phyloP scores from a whole-genome alignment of 2,113 vertebrate species.

The Oryzias javanicus region DNA sequence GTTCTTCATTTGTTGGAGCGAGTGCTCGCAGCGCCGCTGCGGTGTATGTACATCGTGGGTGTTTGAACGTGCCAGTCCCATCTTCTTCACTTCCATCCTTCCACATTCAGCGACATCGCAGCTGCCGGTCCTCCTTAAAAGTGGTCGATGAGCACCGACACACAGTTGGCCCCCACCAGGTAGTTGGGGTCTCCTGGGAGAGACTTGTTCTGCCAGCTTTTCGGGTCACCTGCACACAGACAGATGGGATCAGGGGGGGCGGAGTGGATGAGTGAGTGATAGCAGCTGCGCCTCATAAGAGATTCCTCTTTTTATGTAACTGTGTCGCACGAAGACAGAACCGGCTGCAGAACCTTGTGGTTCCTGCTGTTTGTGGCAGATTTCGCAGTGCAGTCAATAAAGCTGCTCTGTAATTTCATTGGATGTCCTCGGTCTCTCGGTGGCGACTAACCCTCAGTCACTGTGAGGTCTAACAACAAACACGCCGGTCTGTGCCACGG shows the following conservation, averaged over 20 bases:
- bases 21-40: slow-evolving; percentile 32
- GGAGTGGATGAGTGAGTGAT: slow-evolving; percentile 17
- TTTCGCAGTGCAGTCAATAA: slow-evolving; percentile 15
- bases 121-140: slow-evolving; percentile 83
- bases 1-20: slow-evolving; percentile 73
- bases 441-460: slow-evolving; percentile 46
- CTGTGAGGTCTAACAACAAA: slow-evolving; percentile 40
- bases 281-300: slow-evolving; percentile 10
- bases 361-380: slow-evolving; percentile 10
- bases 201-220: slow-evolving; percentile 99
- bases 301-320: not conserved
- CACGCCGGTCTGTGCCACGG: slow-evolving; percentile 37
- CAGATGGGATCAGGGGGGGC: slow-evolving; percentile 2
- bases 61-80: slow-evolving; percentile 18
- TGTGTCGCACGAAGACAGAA: slow-evolving; percentile 1
- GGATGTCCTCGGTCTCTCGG: slow-evolving; percentile 29
- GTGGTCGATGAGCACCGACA: slow-evolving; percentile 98
- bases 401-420: slow-evolving; percentile 35
- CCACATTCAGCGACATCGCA: slow-evolving; percentile 80
- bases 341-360: not conserved
- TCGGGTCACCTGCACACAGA: slow-evolving; percentile 89
- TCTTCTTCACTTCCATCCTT: slow-evolving; percentile 55
- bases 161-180: slow-evolving; percentile 98
- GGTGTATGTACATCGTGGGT: slow-evolving; percentile 26
- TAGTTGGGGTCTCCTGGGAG: slow-evolving; percentile 98